phyloP scores from a whole-genome alignment of 2,888 invertebrate genomes.

The Pyrgus malvae region DNA sequence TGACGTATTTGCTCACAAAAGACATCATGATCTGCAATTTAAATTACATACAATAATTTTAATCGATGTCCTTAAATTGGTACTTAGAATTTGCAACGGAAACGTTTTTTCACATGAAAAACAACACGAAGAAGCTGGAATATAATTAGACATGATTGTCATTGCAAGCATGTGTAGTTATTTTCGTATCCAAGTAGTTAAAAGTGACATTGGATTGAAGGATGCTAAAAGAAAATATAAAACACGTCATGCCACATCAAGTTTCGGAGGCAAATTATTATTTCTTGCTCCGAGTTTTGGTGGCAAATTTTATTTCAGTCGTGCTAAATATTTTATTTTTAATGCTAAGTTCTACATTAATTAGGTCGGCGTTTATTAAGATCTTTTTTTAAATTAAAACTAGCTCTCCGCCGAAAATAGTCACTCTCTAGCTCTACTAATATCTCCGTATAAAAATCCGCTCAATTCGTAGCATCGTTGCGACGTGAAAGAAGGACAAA shows the following conservation, averaged over 20 bases:
- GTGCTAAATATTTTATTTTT: neutral
- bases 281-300: neutral
- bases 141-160: conserved; percentile 28
- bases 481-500: no score
- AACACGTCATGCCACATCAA: conserved; percentile 51
- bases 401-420: no score
- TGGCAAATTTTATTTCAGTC: neutral
- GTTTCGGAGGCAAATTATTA: conserved; percentile 46
- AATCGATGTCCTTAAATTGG: conserved; percentile 2
- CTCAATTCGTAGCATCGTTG: no score
- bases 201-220: conserved; percentile 57
- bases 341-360: no score
- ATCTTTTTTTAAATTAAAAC: no score
- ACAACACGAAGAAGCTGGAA: conserved; percentile 6
- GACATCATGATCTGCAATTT: neutral
- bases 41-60: neutral
- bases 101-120: conserved; percentile 14
- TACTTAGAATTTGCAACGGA: conserved; percentile 15
- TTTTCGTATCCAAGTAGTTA: conserved; percentile 36
- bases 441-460: no score
- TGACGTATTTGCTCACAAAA: neutral
- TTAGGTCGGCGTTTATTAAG: no score
- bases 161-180: conserved; percentile 25
- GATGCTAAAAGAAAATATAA: conserved; percentile 43
- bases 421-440: no score